Evolutionary conservation across 2,113 vertebrate genomes (phyloP).

Genomic region (Sitta europaea): DNA sequence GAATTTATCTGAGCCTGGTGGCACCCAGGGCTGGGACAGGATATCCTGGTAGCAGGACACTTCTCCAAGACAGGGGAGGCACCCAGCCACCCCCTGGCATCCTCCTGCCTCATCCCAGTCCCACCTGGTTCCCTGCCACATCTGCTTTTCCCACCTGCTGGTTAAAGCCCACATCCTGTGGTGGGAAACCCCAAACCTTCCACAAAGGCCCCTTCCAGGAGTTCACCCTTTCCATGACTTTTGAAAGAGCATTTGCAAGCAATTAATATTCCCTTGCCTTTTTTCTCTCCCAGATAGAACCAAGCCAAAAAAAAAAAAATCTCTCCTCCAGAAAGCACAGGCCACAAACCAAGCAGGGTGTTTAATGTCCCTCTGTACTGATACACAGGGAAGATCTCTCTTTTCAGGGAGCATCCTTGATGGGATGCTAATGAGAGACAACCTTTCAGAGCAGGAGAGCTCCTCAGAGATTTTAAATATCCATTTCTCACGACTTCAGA

Average conservation of each 20-base stretch:
- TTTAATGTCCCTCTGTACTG: neutral
- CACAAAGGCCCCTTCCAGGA: neutral
- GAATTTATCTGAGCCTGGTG: neutral
- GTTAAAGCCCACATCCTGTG: neutral
- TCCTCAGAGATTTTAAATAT: neutral
- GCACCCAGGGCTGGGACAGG: neutral
- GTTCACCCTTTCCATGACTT: neutral
- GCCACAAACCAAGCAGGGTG: neutral
- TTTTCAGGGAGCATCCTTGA: neutral
- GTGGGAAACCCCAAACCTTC: neutral
- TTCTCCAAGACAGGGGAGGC: neutral
- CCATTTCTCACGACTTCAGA: conserved; percentile 3
- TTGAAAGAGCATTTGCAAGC: neutral
- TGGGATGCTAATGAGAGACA: neutral
- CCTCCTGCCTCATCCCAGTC: neutral
- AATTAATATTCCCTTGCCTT: neutral
- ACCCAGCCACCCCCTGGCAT: neutral
- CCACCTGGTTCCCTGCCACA: neutral
- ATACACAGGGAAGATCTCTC: neutral
- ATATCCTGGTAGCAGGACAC: neutral
- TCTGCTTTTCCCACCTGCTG: neutral
- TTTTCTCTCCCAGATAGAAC: neutral
- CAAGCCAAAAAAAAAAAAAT: neutral
- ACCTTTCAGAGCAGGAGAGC: neutral
- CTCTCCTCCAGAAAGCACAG: neutral